Evolutionary conservation across 2,888 invertebrate genomes (phyloP).

Genomic region (Thysanoteuthis rhombus): DNA sequence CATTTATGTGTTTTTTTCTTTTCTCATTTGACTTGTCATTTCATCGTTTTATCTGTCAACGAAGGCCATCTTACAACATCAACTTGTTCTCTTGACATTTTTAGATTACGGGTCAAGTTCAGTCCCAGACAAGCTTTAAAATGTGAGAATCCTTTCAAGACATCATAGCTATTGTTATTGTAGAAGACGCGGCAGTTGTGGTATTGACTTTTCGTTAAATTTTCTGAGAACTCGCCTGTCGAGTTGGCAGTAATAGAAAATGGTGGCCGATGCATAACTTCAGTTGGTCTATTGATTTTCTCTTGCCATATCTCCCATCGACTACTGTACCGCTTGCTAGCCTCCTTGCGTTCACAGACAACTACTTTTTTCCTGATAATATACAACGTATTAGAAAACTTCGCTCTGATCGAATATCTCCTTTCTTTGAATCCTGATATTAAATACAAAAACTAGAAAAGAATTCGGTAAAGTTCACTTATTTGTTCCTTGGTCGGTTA

Average conservation of each 20-base stretch:
- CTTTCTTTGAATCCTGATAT: background rate
- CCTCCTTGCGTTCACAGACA: background rate
- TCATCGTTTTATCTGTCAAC: background rate
- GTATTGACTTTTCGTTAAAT: background rate
- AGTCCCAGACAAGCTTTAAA: background rate
- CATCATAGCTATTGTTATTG: background rate
- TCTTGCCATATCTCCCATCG: background rate
- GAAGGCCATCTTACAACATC: background rate
- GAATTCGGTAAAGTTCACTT: background rate
- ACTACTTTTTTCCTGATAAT: background rate
- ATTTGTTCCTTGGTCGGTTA: background rate
- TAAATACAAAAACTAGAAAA: background rate
- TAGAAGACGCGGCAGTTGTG: background rate
- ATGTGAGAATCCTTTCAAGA: background rate
- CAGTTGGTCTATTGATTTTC: background rate
- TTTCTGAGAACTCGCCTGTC: background rate
- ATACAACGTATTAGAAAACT: background rate
- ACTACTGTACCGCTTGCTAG: constrained; percentile 12
- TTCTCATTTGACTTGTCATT: background rate
- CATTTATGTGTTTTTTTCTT: background rate
- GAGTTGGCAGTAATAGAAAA: background rate
- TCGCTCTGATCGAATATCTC: background rate
- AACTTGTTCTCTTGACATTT: background rate
- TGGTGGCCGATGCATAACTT: background rate
- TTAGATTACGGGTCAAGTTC: background rate